phyloP scores from a whole-genome alignment of 2,797 vertebrate species.

The Synaphobranchus kaupii region DNA sequence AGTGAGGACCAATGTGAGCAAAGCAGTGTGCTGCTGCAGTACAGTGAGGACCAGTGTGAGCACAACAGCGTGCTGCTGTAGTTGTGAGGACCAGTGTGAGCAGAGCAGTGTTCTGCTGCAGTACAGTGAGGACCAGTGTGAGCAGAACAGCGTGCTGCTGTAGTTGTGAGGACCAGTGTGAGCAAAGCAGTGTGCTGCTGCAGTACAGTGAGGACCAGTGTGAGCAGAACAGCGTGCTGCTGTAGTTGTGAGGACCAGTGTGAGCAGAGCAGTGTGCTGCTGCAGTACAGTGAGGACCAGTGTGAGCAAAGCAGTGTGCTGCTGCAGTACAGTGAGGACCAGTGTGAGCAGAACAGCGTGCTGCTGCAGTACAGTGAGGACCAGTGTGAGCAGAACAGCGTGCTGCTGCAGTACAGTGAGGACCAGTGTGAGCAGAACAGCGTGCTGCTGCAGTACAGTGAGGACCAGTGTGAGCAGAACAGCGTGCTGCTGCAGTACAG shows the following conservation, averaged over 20 bases:
- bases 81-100: background rate
- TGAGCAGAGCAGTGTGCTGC: too few species aligned
- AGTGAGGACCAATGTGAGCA: too few species aligned
- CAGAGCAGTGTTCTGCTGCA: conserved; percentile 23
- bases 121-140: conserved; percentile 40
- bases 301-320: background rate
- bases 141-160: conserved; percentile 12
- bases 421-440: conserved; percentile 47
- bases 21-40: background rate
- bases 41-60: conserved; percentile 38
- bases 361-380: background rate
- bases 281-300: too few species aligned
- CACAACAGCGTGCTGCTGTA: conserved; percentile 16
- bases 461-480: background rate
- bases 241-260: too few species aligned
- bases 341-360: background rate
- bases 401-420: conserved; percentile 52
- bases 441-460: conserved; percentile 36
- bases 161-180: background rate
- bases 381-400: background rate
- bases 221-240: background rate
- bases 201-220: conserved; percentile 39
- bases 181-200: conserved; percentile 26
- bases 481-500: background rate
- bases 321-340: background rate